Percentiles rank a stretch among this genome's conserved stretches.
Conservation (phyloP, 2,888 invertebrate genomes). For the Lasioglossum oenotherae region DNA sequence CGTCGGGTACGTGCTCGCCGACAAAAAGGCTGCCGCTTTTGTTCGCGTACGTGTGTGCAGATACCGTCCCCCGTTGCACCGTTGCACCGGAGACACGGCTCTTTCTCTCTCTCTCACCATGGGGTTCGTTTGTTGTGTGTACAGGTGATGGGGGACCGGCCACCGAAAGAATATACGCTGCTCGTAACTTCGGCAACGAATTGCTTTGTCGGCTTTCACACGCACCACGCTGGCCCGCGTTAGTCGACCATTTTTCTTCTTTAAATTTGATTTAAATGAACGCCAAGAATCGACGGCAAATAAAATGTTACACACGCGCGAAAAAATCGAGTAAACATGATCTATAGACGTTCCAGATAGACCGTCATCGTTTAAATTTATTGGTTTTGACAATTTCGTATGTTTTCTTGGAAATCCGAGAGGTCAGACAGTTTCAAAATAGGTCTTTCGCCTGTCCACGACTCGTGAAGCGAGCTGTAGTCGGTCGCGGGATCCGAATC, state of each 20-base stretch:
- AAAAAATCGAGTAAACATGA: neutral
- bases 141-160: neutral
- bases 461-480: conserved; percentile 19
- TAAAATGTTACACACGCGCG: neutral
- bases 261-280: neutral
- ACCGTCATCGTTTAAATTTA: neutral
- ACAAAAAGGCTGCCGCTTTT: conserved; percentile 65
- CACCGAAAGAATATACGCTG: neutral
- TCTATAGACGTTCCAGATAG: neutral
- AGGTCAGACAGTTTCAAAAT: neutral
- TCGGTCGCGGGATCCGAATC: conserved; percentile 4
- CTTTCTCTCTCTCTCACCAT: conserved; percentile 23
- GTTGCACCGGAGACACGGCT: conserved; percentile 63
- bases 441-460: neutral
- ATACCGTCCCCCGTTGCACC: conserved; percentile 12
- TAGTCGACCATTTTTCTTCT: neutral
- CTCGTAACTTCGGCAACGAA: neutral
- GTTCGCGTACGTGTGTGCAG: conserved; percentile 40
- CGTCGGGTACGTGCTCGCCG: conserved; percentile 53
- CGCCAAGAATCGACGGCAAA: neutral
- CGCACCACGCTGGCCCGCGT: neutral
- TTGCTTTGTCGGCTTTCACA: neutral
- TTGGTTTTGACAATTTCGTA: neutral
- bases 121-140: conserved; percentile 70
- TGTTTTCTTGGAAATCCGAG: neutral